Base-by-base conservation (phyloP, 2,888 invertebrate genomes). In the Nebria salina region DNA sequence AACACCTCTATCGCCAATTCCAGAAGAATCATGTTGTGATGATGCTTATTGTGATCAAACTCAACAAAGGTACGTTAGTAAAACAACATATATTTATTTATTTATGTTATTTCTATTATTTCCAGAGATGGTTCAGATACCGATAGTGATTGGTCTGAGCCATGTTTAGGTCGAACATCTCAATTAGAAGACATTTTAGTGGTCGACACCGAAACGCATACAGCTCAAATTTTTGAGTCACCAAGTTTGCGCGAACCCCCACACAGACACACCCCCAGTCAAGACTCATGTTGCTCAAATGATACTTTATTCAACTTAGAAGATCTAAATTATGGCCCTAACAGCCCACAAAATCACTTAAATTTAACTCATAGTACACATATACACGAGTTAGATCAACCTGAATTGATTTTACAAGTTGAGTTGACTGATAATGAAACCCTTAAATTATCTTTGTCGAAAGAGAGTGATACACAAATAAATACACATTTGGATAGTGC, bases 271-370 rank as follows among this genome's bases (percentile, higher is more conserved):
- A 92, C 92, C 0, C 92, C 92, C 43, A 92, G 92, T 86, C 92
- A 92, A 84, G 92, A 92, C 85, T 92, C 92, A 2, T 93, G 92
- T 90, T 92, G 92, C 86, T 92, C 92, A 34, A 92, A 92, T 86
- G 92, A 92, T 84, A 92, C 93, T 0, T 87, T 92, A 2, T 93
- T 92, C 86, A 92, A 93, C 85, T 90, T 92, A 54, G 93, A 93
- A 85, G 92, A 93, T 83, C 84, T 89, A 73, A 87, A 86, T 34
- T 86, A 83, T 82, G 86, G 82, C 26, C 83, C 84, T 13, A 84
- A 84, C 64, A 84, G 83, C 15, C 81, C 81, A 11, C 76, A 76
- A 26, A 76, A 76, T 34, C 76, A 75, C 54, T 15, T n/a, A 75
- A 68, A 54, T 9, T 66, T 65, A 65, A 20, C 73, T 41, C 78